Conservation (phyloP, 2,797 vertebrate genomes). For the Centropyge bicolor region DNA sequence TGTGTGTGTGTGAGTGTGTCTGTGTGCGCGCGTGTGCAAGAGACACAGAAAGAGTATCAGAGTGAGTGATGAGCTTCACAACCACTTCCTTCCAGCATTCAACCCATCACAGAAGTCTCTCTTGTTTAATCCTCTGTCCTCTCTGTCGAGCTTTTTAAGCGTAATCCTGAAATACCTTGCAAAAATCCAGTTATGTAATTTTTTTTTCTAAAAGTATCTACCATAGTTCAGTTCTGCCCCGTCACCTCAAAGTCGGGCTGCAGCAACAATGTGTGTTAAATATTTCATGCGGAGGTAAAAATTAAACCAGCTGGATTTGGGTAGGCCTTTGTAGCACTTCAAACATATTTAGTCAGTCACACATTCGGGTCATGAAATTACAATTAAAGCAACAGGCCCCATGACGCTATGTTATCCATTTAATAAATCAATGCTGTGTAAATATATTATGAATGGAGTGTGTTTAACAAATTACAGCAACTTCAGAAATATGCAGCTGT, state of each 20-base stretch:
- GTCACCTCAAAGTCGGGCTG: constrained; percentile 57
- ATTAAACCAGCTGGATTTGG: constrained; percentile 8
- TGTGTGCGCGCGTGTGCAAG: background rate
- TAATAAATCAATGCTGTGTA: background rate
- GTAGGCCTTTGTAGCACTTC: background rate
- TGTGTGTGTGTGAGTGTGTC: constrained; percentile 6
- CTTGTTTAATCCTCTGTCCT: constrained; percentile 67
- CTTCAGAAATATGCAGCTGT: background rate
- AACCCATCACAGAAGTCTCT: constrained; percentile 70
- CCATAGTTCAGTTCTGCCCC: constrained; percentile 34
- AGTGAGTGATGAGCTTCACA: constrained; percentile 72
- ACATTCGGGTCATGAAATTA: background rate
- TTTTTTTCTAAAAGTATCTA: constrained; percentile 41
- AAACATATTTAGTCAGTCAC: background rate
- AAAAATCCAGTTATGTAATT: constrained; percentile 70
- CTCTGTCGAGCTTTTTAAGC: constrained; percentile 62
- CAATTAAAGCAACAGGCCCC: background rate
- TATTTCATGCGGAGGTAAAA: constrained; percentile 5
- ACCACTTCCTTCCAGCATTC: constrained; percentile 71
- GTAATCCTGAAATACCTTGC: constrained; percentile 73
- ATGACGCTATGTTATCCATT: background rate
- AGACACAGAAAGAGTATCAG: constrained; percentile 46
- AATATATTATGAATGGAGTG: background rate
- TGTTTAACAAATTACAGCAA: background rate
- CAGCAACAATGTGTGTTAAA: constrained; percentile 19